Evolutionary conservation across 2,888 invertebrate genomes (phyloP), one percentile per base, ranked within the genome.

Genomic region (Cenopis cana): DNA sequence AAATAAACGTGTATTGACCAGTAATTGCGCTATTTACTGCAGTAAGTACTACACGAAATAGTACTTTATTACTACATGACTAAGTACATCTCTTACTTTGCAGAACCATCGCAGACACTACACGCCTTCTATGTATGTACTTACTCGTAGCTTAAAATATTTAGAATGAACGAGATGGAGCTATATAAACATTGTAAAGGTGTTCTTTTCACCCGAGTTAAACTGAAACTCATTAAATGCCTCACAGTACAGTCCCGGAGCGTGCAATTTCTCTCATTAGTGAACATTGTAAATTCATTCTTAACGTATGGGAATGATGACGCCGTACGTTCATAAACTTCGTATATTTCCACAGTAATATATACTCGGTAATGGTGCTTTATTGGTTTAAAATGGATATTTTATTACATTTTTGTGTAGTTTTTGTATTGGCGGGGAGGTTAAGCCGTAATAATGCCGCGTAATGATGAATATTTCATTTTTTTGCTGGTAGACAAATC

Each of bases 211-310:
- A 18, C 70, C 60, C 59, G 36, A 9, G 20, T 54, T 59, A 59
- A 56, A 70, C 54, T 65, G 69, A 59, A 70, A 65, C 64, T 81
- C 84, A 84, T 88, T 88, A 86, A 87, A 85, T 83, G 82, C 83
- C 85, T 83, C 82, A 83, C 86, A 86, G 85, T 79, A 79, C 60
- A 54, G 49, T 70, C 65, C 70, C 65, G 54, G 79, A 75, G 80
- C 78, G 77, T 80, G 82, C 85, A 82, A 85, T 86, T 85, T 85
- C 82, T 83, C 83, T 83, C 81, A 83, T 83, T 88, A 87, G 84
- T 79, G 84, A 85, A 85, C 82, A 82, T 81, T 80, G 82, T 82
- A 80, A 81, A 75, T 81, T 82, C 83, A 80, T 77, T 68, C 70
- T 70, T 70, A 46, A 70, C 59, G 59, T 64, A 50, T 65, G 64